phyloP scores from a whole-genome alignment of 2,888 invertebrate species.

The Baronia brevicornis region DNA sequence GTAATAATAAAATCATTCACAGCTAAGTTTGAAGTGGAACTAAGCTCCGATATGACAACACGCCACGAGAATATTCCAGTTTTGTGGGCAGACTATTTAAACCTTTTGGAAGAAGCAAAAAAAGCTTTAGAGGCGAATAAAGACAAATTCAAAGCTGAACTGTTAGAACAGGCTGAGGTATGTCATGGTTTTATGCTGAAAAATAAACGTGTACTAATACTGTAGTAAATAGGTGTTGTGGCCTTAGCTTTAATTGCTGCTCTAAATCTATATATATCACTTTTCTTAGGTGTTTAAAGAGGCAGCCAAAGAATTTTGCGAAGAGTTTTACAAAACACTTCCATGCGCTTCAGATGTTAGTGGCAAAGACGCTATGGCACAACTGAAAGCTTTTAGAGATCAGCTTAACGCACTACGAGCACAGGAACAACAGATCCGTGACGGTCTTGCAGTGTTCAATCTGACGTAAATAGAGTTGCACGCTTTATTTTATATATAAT shows the following conservation, averaged over 20 bases:
- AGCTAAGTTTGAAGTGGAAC: conserved; percentile 83
- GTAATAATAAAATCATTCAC: conserved; percentile 6
- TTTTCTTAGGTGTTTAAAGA: conserved; percentile 76
- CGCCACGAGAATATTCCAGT: conserved; percentile 76
- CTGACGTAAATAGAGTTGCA: conserved; percentile 62
- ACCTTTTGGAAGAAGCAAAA: conserved; percentile 81
- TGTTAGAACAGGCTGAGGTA: conserved; percentile 82
- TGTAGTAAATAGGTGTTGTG: too few relatives aligned
- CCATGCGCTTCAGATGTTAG: conserved; percentile 78
- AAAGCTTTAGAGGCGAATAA: conserved; percentile 83
- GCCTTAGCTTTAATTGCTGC: too few relatives aligned
- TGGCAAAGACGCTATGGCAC: conserved; percentile 74
- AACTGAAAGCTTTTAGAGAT: conserved; percentile 70
- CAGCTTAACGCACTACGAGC: conserved; percentile 75
- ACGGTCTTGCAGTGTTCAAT: conserved; percentile 85
- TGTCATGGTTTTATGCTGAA: too few relatives aligned
- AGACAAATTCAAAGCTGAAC: conserved; percentile 81
- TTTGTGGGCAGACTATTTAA: conserved; percentile 83
- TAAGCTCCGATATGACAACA: conserved; percentile 76
- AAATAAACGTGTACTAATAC: too few relatives aligned
- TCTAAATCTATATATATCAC: conserved; percentile 3
- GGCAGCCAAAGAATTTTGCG: conserved; percentile 79
- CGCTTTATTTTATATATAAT: conserved; percentile 2
- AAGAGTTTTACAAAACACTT: conserved; percentile 80
- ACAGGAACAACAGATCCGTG: conserved; percentile 79